phyloP scores from a whole-genome alignment of 2,113 vertebrate species.

The Sphaerodactylus townsendi region DNA sequence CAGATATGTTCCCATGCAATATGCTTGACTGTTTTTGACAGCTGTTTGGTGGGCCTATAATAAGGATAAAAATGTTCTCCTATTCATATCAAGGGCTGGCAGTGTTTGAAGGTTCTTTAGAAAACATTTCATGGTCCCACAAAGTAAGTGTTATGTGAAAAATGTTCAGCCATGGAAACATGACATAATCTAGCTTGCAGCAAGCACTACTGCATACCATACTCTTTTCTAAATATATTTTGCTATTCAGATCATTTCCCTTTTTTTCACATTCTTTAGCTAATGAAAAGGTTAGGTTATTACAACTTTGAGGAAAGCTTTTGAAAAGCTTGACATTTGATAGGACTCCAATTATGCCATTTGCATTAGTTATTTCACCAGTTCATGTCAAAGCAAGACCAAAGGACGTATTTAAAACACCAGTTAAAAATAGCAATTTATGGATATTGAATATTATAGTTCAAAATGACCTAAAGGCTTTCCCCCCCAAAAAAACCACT shows the following conservation, averaged over 20 bases:
- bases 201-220: not conserved
- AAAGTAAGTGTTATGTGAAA: not conserved
- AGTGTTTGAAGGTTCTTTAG: not conserved
- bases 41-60: not conserved
- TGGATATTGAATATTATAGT: not conserved
- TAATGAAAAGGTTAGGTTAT: conserved; percentile 14
- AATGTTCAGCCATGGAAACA: not conserved
- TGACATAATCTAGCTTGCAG: not conserved
- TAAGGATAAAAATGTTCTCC: not conserved
- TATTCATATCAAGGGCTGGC: not conserved
- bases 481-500: conserved; percentile 3
- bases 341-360: not conserved
- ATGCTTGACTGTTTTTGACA: not conserved
- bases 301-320: conserved; percentile 12
- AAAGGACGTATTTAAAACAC: conserved; percentile 3
- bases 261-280: not conserved
- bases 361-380: conserved; percentile 17
- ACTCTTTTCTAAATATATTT: not conserved
- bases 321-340: conserved; percentile 6
- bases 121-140: not conserved
- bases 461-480: not conserved
- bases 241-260: not conserved
- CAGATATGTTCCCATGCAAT: not conserved
- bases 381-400: not conserved
- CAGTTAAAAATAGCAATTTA: conserved; percentile 6